These are phyloP conservation scores for Stigmatopora argus DNA, from an alignment of 2,113 vertebrate genomes.

Conservation along the genomic window DNA sequence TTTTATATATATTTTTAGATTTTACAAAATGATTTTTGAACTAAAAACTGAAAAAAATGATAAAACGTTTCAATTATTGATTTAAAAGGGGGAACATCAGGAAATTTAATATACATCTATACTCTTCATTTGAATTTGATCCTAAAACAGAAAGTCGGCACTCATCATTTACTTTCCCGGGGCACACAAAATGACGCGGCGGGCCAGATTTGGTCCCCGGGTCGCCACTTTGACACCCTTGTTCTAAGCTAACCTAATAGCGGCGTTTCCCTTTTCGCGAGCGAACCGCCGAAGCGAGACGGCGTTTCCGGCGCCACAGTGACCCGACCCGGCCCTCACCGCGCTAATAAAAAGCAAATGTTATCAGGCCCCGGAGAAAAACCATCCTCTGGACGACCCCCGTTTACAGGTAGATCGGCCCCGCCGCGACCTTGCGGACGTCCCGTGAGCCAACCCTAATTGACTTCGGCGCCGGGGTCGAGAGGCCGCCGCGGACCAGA, in stretches of 20 bases:
- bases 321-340: slow-evolving; percentile 46
- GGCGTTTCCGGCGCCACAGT: slow-evolving; percentile 24
- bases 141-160: too few relatives aligned
- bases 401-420: slow-evolving; percentile 54
- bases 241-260: slow-evolving; percentile 2
- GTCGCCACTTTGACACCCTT: too few relatives aligned
- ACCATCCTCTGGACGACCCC: slow-evolving; percentile 32
- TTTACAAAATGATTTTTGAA: too few relatives aligned
- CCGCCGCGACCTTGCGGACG: slow-evolving; percentile 32
- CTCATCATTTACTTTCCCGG: too few relatives aligned
- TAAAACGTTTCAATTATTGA: too few relatives aligned
- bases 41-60: too few relatives aligned
- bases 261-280: background rate
- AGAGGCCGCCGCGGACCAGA: slow-evolving; percentile 17
- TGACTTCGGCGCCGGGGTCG: slow-evolving; percentile 32
- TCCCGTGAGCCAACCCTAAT: slow-evolving; percentile 34
- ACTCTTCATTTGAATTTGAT: too few relatives aligned
- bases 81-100: too few relatives aligned
- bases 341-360: slow-evolving; percentile 50
- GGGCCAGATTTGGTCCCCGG: too few relatives aligned
- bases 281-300: slow-evolving; percentile 20
- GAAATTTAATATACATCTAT: too few relatives aligned
- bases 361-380: slow-evolving; percentile 40
- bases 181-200: too few relatives aligned
- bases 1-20: too few relatives aligned